A percentile compares a stretch with the other conserved stretches of the same genome.
Evolutionary conservation across 2,888 invertebrate species (phyloP).

Genomic region (Epistrophe eligans): DNA sequence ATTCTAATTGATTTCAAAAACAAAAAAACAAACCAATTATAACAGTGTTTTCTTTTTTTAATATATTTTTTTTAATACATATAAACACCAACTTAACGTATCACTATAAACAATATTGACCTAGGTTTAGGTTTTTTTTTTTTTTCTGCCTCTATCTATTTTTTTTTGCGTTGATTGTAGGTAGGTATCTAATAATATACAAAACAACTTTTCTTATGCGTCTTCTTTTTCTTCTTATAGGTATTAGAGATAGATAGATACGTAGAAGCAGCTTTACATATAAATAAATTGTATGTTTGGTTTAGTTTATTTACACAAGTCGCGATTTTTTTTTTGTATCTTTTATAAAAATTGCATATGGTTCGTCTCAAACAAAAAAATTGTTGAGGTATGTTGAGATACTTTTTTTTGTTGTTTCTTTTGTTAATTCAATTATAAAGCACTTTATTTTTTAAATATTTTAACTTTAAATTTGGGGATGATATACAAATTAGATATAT

Average conservation of each 20-base stretch:
- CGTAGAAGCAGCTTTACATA: slow-evolving; percentile 31
- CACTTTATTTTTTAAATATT: neutral
- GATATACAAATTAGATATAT: neutral
- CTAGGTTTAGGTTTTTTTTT: slow-evolving; percentile 73
- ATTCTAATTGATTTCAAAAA: slow-evolving; percentile 28
- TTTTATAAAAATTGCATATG: slow-evolving; percentile 27
- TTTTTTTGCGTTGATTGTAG: slow-evolving; percentile 41
- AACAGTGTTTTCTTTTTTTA: slow-evolving; percentile 21
- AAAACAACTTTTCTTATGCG: slow-evolving; percentile 49
- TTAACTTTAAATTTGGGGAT: neutral
- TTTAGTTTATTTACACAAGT: slow-evolving; percentile 1
- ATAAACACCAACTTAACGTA: slow-evolving; percentile 63
- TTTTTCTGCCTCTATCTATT: slow-evolving; percentile 65
- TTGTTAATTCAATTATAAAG: neutral
- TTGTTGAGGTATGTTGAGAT: slow-evolving; percentile 25
- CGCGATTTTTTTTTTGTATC: slow-evolving; percentile 13
- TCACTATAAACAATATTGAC: slow-evolving; percentile 76
- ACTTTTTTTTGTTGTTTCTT: slow-evolving; percentile 5
- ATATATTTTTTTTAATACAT: neutral
- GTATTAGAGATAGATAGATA: slow-evolving; percentile 14
- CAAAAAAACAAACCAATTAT: slow-evolving; percentile 41
- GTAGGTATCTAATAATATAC: slow-evolving; percentile 67
- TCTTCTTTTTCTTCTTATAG: slow-evolving; percentile 20
- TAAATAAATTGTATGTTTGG: slow-evolving; percentile 13
- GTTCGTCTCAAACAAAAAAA: slow-evolving; percentile 14